phyloP scores from a whole-genome alignment of 2,888 invertebrate genomes.

The Dilophus febrilis region DNA sequence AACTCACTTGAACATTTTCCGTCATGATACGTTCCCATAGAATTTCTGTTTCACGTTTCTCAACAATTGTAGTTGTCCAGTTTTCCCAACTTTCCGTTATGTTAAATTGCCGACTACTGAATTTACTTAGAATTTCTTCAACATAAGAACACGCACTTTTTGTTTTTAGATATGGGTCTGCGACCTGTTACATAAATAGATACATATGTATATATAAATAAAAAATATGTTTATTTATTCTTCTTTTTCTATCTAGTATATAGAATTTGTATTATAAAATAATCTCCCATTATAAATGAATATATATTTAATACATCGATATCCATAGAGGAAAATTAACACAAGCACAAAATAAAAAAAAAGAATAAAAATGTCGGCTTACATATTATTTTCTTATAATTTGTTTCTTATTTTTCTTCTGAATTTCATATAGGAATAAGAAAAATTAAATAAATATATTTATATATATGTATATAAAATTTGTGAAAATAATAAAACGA shows the following conservation, averaged over 20 bases:
- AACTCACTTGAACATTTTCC: conserved; percentile 46
- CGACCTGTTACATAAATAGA: conserved; percentile 33
- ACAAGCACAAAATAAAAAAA: no score
- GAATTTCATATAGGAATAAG: no score
- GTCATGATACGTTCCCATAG: conserved; percentile 38
- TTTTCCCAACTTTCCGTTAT: conserved; percentile 53
- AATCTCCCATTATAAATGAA: no score
- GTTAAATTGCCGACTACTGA: conserved; percentile 43
- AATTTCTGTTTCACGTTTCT: conserved; percentile 34
- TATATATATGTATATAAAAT: no score
- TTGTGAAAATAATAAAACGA: not conserved
- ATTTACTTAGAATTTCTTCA: conserved; percentile 47
- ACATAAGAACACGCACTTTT: conserved; percentile 48
- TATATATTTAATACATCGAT: no score
- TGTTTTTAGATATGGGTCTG: conserved; percentile 51
- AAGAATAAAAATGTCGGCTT: no score
- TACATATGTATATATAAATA: conserved; percentile 12
- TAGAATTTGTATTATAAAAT: no score
- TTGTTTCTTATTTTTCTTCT: no score
- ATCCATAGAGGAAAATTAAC: no score
- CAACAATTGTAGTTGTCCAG: conserved; percentile 47
- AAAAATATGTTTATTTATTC: not conserved
- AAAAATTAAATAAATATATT: no score
- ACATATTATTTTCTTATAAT: no score
- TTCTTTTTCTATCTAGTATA: no score